A percentile compares a stretch with the other conserved stretches of the same genome.
These are phyloP conservation scores for Hippocampus mohnikei DNA, from an alignment of 2,113 vertebrate genomes.

Conservation along the genomic window DNA sequence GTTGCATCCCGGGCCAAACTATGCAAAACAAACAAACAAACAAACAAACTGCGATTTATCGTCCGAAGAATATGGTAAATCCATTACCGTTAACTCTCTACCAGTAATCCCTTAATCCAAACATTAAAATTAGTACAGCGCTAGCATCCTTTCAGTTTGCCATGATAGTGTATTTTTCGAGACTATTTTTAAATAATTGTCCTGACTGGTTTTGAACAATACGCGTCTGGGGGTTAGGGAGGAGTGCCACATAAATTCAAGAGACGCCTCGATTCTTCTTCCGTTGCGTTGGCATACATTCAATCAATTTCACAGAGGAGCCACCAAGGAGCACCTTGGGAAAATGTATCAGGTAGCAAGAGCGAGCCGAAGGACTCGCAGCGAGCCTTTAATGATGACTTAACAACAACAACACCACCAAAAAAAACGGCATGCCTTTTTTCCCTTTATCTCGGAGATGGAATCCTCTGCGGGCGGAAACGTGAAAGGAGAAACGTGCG, in stretches of 20 bases:
- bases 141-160: background rate
- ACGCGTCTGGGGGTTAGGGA: background rate
- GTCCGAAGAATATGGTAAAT: too few species aligned
- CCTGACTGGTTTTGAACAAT: background rate
- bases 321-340: background rate
- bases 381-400: background rate
- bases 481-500: background rate
- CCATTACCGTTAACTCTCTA: too few species aligned
- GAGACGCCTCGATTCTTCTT: background rate
- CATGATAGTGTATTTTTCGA: background rate
- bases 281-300: background rate
- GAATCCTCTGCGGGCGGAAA: background rate
- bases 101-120: background rate
- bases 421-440: background rate
- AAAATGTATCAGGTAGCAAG: constrained; percentile 1
- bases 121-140: background rate
- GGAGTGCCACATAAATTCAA: background rate
- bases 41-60: too few species aligned
- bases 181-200: background rate
- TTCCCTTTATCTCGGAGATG: background rate
- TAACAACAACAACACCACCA: background rate
- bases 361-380: background rate
- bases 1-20: too few species aligned
- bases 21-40: too few species aligned
- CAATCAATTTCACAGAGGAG: background rate